phyloP scores from a whole-genome alignment of 2,113 vertebrate genomes.

The Callopanchax toddi region DNA sequence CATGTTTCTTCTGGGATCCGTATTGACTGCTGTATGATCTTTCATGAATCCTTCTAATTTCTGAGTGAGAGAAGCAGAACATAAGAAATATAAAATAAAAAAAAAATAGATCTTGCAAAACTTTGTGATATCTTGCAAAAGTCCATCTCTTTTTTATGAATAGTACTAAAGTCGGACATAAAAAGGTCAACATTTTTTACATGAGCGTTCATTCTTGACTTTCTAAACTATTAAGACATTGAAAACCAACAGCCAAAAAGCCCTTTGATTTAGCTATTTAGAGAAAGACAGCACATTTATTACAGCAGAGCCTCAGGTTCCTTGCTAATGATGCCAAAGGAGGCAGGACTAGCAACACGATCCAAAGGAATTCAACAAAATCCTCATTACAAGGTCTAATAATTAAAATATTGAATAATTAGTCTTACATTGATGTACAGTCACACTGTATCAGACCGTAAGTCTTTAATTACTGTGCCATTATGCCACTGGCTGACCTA shows the following conservation, averaged over 20 bases:
- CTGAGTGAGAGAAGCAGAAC: no score
- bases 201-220: neutral
- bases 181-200: neutral
- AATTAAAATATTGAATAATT: conserved; percentile 99
- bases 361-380: conserved; percentile 92
- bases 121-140: no score
- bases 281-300: conserved; percentile 51
- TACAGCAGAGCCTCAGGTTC: conserved; percentile 71
- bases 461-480: conserved; percentile 92
- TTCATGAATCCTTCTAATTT: no score
- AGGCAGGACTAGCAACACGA: conserved; percentile 81
- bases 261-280: conserved; percentile 55
- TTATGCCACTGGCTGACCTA: conserved; percentile 92
- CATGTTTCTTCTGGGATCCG: no score
- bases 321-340: conserved; percentile 84
- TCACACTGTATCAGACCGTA: conserved; percentile 95
- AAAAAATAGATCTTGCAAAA: no score
- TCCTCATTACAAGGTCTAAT: conserved; percentile 97
- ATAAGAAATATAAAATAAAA: no score
- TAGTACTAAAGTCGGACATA: neutral
- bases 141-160: no score
- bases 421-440: conserved; percentile 98
- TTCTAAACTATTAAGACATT: neutral
- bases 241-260: conserved; percentile 67
- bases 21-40: no score